Evolutionary conservation across 2,888 invertebrate species (phyloP).

Genomic region (Andrena camellia): DNA sequence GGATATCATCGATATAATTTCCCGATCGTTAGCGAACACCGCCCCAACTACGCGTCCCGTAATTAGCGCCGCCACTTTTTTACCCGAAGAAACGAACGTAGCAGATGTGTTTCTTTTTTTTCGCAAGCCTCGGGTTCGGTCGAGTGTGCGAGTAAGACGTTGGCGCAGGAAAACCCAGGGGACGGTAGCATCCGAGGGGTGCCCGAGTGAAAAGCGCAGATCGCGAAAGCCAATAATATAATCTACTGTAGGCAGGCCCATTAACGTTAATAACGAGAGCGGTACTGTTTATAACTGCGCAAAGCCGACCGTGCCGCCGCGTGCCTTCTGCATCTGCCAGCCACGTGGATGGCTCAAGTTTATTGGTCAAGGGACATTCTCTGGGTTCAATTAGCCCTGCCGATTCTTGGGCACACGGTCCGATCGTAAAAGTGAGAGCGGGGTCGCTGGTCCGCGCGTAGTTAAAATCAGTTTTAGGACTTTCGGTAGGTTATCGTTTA

Average conservation of each 20-base stretch:
- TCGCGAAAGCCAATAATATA: not conserved
- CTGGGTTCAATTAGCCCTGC: constrained; percentile 18
- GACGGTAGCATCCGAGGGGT: not conserved
- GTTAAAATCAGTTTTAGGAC: constrained; percentile 25
- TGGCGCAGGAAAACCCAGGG: not conserved
- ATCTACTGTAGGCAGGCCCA: not conserved
- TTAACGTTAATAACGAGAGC: constrained; percentile 31
- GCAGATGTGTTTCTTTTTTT: not conserved
- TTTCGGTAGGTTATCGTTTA: not conserved
- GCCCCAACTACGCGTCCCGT: not conserved
- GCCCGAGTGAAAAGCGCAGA: not conserved
- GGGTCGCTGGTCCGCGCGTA: constrained; percentile 14
- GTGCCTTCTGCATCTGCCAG: constrained; percentile 34
- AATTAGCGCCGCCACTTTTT: not conserved
- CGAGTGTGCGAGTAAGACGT: not conserved
- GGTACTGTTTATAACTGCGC: constrained; percentile 41
- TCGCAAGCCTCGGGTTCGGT: not conserved
- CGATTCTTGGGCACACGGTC: constrained; percentile 10
- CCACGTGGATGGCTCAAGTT: constrained; percentile 41
- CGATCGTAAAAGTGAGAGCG: constrained; percentile 71
- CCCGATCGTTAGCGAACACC: not conserved
- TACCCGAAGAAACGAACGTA: not conserved
- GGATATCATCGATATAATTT: not conserved
- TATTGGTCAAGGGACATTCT: constrained; percentile 15
- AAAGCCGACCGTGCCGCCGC: not conserved